phyloP scores from a whole-genome alignment of 2,113 vertebrate genomes.

The Shinisaurus crocodilurus region DNA sequence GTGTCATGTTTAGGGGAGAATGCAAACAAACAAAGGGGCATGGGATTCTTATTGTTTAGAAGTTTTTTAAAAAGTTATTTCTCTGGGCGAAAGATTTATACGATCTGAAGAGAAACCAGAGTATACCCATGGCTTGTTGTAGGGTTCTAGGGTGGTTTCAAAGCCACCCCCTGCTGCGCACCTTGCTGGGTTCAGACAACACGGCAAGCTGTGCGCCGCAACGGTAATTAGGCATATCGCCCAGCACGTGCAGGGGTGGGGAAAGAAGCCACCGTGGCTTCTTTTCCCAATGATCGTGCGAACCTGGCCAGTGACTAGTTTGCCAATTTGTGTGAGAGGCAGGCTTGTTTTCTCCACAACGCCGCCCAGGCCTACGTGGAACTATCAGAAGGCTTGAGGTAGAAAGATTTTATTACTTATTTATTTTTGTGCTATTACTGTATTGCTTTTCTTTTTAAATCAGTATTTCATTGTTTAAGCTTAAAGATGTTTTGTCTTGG shows the following conservation, averaged over 20 bases:
- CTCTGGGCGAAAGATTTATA: too few species aligned
- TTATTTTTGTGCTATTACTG: neutral
- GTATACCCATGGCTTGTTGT: too few species aligned
- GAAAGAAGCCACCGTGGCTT: too few species aligned
- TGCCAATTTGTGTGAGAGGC: neutral
- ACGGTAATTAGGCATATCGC: too few species aligned
- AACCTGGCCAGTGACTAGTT: too few species aligned
- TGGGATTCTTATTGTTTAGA: neutral
- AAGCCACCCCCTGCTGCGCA: too few species aligned
- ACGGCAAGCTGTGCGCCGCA: too few species aligned
- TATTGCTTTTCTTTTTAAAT: neutral
- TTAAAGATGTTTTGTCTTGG: neutral
- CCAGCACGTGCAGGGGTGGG: too few species aligned
- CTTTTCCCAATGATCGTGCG: too few species aligned
- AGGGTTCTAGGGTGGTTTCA: too few species aligned
- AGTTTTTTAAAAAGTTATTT: neutral
- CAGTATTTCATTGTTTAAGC: neutral
- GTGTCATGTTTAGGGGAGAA: neutral
- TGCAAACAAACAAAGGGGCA: neutral
- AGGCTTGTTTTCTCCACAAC: neutral
- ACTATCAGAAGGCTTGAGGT: neutral
- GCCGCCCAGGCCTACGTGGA: neutral
- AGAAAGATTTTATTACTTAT: neutral
- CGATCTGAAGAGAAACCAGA: too few species aligned
- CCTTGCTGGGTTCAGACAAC: too few species aligned